Percentiles rank a stretch among this genome's conserved stretches.
phyloP scores from a whole-genome alignment of 2,797 vertebrate genomes.

The Labroides dimidiatus region DNA sequence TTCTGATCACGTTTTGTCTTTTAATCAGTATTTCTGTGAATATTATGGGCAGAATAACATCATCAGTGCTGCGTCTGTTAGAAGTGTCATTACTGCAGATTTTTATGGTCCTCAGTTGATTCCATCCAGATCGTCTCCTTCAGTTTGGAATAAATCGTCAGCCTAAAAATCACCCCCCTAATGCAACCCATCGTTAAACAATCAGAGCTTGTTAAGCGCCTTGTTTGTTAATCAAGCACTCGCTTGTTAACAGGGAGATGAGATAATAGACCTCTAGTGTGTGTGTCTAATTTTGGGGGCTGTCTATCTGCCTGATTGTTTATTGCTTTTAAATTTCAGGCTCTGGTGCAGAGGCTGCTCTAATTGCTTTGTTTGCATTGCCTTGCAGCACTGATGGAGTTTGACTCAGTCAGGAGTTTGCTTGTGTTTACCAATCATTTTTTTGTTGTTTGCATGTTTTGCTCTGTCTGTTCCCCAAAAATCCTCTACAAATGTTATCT shows the following conservation, averaged over 20 bases:
- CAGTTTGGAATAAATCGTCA: conserved; percentile 70
- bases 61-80: conserved; percentile 30
- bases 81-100: conserved; percentile 32
- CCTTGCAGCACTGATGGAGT: conserved; percentile 49
- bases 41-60: background rate
- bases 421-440: conserved; percentile 38
- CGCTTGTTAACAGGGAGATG: conserved; percentile 79
- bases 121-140: conserved; percentile 36
- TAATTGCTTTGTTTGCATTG: conserved; percentile 72
- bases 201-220: conserved; percentile 80
- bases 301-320: conserved; percentile 75
- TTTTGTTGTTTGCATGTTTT: background rate
- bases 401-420: conserved; percentile 49
- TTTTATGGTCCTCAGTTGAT: conserved; percentile 32
- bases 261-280: conserved; percentile 81
- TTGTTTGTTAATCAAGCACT: conserved; percentile 83
- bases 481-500: conserved; percentile 18
- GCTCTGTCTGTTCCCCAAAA: conserved; percentile 29
- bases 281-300: conserved; percentile 78
- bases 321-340: conserved; percentile 72
- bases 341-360: conserved; percentile 51
- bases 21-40: background rate
- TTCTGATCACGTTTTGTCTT: background rate
- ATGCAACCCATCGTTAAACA: conserved; percentile 79
- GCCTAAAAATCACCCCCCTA: conserved; percentile 71